Base-by-base conservation (phyloP, 2,888 invertebrate species). In the Caenorhabditis angaria region DNA sequence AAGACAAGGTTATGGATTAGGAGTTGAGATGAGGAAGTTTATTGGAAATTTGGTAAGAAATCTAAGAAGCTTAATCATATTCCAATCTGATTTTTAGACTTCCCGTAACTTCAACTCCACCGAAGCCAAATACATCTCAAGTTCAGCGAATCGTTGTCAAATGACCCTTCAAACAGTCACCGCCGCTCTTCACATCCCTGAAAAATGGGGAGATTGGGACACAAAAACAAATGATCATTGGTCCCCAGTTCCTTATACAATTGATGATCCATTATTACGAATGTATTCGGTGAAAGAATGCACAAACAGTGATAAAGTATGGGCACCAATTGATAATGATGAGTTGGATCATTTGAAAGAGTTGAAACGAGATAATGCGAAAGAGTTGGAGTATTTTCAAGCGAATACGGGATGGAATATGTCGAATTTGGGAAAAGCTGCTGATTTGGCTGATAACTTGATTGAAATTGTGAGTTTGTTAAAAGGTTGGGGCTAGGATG, bases 371-470 rank as follows among this genome's bases (percentile, higher is more conserved):
- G 64, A 72, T 3, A 65, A 78, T 22, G 2, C 58, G 4, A 64
- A 55, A 47, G 65, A 74, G 27, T 54, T 79, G 29, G 65, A 70
- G 25, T 78, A 82, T 65, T 68, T 80, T 14, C 61, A 65, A 8
- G 54, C 64, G 2, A 68, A 78, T 35, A 82, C 80, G n/a, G 78
- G 76, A 32, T 79, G 80, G 78, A 75, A 83, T 47, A 68, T 74
- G 62, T 69, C 69, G n/a, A 73, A 78, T 27, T 62, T 76, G 20
- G 69, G 76, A 51, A 69, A 70, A 28, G 70, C 81, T 18, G 83
- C 82, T 27, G 83, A 83, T 72, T 64, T 83, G 61, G 82, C 83
- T 24, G 83, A 83, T 57, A 82, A 81, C 59, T 20, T 82, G 20
- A 76, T 80, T 25, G 73, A 72, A 56, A 82, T 83, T 25, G 83